Evolutionary conservation across 2,113 vertebrate species (phyloP), one percentile per base, ranked within the genome.

Genomic region (Panurus biarmicus): DNA sequence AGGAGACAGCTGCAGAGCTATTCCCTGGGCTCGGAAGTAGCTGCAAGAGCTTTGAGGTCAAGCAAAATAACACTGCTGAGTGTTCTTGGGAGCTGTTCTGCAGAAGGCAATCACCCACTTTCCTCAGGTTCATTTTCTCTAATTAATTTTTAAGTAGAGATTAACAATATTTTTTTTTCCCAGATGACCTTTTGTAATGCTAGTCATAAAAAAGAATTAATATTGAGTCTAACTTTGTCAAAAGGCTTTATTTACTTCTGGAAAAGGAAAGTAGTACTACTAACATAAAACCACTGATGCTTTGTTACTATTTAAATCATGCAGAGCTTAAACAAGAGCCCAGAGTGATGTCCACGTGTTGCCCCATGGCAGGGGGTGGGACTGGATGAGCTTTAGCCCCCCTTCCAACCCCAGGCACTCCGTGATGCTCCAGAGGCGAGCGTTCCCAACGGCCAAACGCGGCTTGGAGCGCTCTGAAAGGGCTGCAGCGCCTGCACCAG

Each of bases 341-440:
- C 35, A 33, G 0, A 2, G 35, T 42, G 31, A 50, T 71, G 16
- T 35, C 40, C 35, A 40, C 1, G 0, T 23, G 0, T 19, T 60
- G 26, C 31, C 21, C 26, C 36, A 10, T 2, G 35, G 65, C 35
- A 35, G 8, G 7, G 7, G 11, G 0, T 56, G 57, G 48, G 40
- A 47, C n/a, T 56, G 66, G 42, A 5, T 14, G 48, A 36, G 20
- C 22, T 44, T 17, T 33, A 50, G 69, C 12, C 14, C 8, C 58
- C 29, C 10, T 26, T 15, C 42, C 50, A 56, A 12, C 13, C 53
- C 20, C 33, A 8, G 20, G 7, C 42, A 12, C 21, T 15, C 85
- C 35, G 35, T 9, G 24, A n/a, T 31, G 25, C 15, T 40, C 5
- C n/a, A n/a, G 2, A n/a, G 56, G 45, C 10, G 25, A 50, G 16